A percentile compares a stretch with the other conserved stretches of the same genome.
Conservation (phyloP, 2,797 vertebrate species). For the Microctenopoma lineatum region DNA sequence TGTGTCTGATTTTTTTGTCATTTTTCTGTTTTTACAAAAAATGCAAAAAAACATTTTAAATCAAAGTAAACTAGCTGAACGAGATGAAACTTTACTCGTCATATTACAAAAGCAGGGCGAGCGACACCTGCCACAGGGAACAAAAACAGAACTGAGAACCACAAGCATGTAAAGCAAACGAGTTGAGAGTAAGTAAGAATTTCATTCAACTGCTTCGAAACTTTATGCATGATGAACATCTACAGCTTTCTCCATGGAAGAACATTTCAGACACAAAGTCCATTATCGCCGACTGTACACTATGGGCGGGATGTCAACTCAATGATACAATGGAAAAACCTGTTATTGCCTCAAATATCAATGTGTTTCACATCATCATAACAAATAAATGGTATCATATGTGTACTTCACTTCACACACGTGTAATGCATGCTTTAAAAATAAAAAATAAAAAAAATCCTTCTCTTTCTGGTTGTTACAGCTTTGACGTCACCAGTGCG, state of each 20-base stretch:
- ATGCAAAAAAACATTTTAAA: slow-evolving; percentile 29
- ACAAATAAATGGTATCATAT: slow-evolving; percentile 57
- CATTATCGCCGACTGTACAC: slow-evolving; percentile 35
- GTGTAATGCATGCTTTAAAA: slow-evolving; percentile 71
- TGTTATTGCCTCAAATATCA: slow-evolving; percentile 85
- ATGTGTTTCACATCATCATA: slow-evolving; percentile 66
- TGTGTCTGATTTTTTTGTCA: slow-evolving; percentile 63
- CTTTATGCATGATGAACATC: slow-evolving; percentile 38
- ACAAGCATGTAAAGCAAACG: slow-evolving; percentile 32
- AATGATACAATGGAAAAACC: slow-evolving; percentile 64
- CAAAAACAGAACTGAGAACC: slow-evolving; percentile 20
- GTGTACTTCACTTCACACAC: slow-evolving; percentile 62
- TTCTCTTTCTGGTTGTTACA: slow-evolving; percentile 47
- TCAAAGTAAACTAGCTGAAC: slow-evolving; percentile 43
- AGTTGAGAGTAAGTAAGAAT: slow-evolving; percentile 27
- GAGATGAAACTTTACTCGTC: slow-evolving; percentile 31
- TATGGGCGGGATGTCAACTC: slow-evolving; percentile 16
- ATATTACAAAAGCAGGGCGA: slow-evolving; percentile 33
- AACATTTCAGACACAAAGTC: slow-evolving; percentile 60
- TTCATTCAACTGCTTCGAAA: slow-evolving; percentile 37
- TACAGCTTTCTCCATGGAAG: slow-evolving; percentile 63
- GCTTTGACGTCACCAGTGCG: slow-evolving; percentile 29
- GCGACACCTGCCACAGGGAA: slow-evolving; percentile 19
- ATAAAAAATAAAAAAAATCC: slow-evolving; percentile 26
- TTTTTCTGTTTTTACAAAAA: slow-evolving; percentile 30